These are phyloP conservation scores for Gymnothorax javanicus DNA, from an alignment of 2,797 vertebrate genomes.

Conservation along the genomic window DNA sequence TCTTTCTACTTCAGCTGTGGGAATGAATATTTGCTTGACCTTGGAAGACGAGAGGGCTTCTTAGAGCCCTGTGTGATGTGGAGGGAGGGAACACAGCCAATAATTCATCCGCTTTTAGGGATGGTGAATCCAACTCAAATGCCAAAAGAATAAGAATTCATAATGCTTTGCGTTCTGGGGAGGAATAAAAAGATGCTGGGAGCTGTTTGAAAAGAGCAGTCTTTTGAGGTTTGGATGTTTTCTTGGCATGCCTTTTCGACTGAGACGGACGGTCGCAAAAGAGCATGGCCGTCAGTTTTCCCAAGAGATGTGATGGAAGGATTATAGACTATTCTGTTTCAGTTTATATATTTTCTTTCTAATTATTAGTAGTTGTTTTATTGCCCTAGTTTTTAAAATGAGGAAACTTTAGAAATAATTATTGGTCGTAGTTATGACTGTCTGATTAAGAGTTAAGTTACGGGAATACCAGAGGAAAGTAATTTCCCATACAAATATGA, in stretches of 20 bases:
- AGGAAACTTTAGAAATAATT: no score
- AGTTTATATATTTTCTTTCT: background rate
- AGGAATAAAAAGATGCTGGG: slow-evolving; percentile 47
- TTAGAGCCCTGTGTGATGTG: slow-evolving; percentile 57
- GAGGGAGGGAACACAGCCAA: slow-evolving; percentile 26
- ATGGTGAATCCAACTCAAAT: slow-evolving; percentile 48
- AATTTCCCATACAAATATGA: background rate
- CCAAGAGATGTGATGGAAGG: background rate
- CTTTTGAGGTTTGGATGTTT: slow-evolving; percentile 52
- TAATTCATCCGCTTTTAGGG: slow-evolving; percentile 28
- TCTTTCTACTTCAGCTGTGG: slow-evolving; percentile 54
- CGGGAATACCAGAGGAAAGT: background rate
- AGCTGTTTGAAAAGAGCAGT: slow-evolving; percentile 50
- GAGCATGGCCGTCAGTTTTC: background rate
- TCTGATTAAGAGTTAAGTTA: background rate
- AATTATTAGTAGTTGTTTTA: background rate
- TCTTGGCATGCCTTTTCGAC: slow-evolving; percentile 26
- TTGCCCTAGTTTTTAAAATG: background rate
- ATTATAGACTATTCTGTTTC: background rate
- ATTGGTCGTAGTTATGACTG: background rate
- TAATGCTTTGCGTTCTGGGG: slow-evolving; percentile 56
- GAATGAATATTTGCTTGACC: slow-evolving; percentile 48
- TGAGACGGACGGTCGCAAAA: background rate
- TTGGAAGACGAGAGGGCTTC: slow-evolving; percentile 47
- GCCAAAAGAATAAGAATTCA: slow-evolving; percentile 53